These are phyloP conservation scores for Leptobrachium leishanense DNA, from an alignment of 2,113 vertebrate genomes.

Conservation along the genomic window DNA sequence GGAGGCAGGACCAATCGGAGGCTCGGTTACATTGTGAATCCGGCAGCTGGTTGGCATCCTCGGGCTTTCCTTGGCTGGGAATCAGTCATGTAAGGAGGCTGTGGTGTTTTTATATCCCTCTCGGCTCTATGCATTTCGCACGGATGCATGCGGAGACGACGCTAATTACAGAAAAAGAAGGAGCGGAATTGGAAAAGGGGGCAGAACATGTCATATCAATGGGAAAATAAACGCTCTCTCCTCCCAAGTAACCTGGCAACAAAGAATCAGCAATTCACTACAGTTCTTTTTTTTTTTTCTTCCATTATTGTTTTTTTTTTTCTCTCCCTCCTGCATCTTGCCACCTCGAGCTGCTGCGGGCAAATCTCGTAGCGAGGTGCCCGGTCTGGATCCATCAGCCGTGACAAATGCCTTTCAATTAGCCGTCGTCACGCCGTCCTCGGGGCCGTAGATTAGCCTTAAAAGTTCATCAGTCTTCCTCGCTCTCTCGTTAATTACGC, in stretches of 20 bases:
- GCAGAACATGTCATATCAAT: constrained; percentile 24
- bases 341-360: constrained; percentile 37
- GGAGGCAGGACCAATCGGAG: constrained; percentile 12
- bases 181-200: constrained; percentile 20
- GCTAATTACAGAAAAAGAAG: constrained; percentile 22
- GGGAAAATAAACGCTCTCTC: constrained; percentile 15
- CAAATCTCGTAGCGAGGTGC: constrained; percentile 26
- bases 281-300: constrained; percentile 16
- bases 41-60: background rate
- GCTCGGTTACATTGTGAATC: constrained; percentile 22
- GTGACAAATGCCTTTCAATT: constrained; percentile 35
- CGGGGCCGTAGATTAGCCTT: constrained; percentile 29
- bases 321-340: constrained; percentile 25
- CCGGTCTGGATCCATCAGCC: constrained; percentile 30
- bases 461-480: constrained; percentile 39
- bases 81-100: constrained; percentile 40
- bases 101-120: constrained; percentile 35
- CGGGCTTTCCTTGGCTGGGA: constrained; percentile 33
- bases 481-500: constrained; percentile 49
- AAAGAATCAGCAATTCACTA: constrained; percentile 34
- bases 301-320: too few species aligned
- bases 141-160: constrained; percentile 41
- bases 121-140: constrained; percentile 22
- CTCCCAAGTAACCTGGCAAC: constrained; percentile 45
- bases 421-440: constrained; percentile 21